Conservation (phyloP, 2,888 invertebrate genomes). For the Zonitis immaculata region DNA sequence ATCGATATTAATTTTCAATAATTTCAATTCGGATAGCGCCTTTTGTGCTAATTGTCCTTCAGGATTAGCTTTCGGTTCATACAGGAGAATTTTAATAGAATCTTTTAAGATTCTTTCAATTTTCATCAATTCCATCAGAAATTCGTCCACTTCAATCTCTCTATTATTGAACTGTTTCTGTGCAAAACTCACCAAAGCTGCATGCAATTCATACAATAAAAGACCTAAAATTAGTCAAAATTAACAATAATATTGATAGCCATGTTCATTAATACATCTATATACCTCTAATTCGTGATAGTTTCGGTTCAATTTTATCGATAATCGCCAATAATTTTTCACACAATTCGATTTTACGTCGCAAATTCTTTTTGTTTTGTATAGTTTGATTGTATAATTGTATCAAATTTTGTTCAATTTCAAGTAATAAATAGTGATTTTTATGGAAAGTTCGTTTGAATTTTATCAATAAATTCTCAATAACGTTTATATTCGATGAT, state of each 20-base stretch:
- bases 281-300: conserved; percentile 63
- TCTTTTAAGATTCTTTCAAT: conserved; percentile 59
- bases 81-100: conserved; percentile 61
- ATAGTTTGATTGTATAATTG: conserved; percentile 45
- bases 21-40: conserved; percentile 62
- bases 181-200: conserved; percentile 60
- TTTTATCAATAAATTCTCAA: conserved; percentile 48
- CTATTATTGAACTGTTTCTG: conserved; percentile 59
- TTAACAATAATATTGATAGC: no score
- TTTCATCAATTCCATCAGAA: conserved; percentile 54
- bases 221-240: conserved; percentile 64
- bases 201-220: conserved; percentile 70
- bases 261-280: no score
- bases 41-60: conserved; percentile 66
- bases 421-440: conserved; percentile 64
- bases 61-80: conserved; percentile 67
- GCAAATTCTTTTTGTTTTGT: conserved; percentile 46
- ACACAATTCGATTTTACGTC: conserved; percentile 63
- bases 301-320: conserved; percentile 64
- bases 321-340: conserved; percentile 61
- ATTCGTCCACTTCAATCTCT: conserved; percentile 54
- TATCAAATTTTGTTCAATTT: conserved; percentile 66
- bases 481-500: conserved; percentile 48
- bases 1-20: conserved; percentile 25
- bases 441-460: conserved; percentile 57